Evolutionary conservation across 1,140 invertebrate genomes (phyloP).

Genomic region (Drosophila elegans): DNA sequence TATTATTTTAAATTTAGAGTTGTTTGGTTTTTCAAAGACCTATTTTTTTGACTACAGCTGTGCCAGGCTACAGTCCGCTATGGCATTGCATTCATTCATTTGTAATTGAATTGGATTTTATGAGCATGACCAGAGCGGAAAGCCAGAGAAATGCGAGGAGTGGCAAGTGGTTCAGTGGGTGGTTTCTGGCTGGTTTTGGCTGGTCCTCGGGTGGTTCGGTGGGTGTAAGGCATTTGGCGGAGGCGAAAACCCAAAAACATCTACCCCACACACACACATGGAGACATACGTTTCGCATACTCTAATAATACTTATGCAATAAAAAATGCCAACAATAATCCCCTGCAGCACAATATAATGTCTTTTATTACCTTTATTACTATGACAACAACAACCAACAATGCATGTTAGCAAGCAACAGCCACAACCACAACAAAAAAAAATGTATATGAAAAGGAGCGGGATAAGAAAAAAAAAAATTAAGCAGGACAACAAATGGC

Average conservation of each 20-base stretch:
- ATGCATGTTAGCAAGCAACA: conserved; percentile 30
- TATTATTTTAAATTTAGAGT: no score
- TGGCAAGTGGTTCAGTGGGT: conserved; percentile 12
- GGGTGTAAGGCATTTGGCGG: conserved; percentile 23
- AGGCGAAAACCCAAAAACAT: conserved; percentile 37
- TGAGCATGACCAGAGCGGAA: conserved; percentile 37
- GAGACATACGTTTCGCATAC: neutral
- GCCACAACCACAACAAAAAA: conserved; percentile 5
- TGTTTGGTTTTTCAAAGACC: no score
- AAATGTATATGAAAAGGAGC: conserved; percentile 8
- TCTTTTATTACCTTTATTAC: conserved; percentile 82
- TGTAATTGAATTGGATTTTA: conserved; percentile 67
- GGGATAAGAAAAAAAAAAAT: conserved; percentile 8
- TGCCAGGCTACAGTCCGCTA: neutral
- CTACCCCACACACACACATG: conserved; percentile 7
- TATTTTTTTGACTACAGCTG: conserved; percentile 5
- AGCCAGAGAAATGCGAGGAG: conserved; percentile 6
- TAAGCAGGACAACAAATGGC: conserved; percentile 25
- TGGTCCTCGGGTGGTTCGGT: conserved; percentile 4
- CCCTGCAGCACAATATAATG: conserved; percentile 77
- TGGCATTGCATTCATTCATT: conserved; percentile 57
- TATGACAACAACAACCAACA: conserved; percentile 57
- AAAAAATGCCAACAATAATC: conserved; percentile 71
- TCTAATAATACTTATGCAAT: conserved; percentile 69
- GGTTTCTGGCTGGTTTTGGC: neutral